These are phyloP conservation scores for Eulacestoma nigropectus DNA, from an alignment of 2,113 vertebrate species.

Conservation along the genomic window DNA sequence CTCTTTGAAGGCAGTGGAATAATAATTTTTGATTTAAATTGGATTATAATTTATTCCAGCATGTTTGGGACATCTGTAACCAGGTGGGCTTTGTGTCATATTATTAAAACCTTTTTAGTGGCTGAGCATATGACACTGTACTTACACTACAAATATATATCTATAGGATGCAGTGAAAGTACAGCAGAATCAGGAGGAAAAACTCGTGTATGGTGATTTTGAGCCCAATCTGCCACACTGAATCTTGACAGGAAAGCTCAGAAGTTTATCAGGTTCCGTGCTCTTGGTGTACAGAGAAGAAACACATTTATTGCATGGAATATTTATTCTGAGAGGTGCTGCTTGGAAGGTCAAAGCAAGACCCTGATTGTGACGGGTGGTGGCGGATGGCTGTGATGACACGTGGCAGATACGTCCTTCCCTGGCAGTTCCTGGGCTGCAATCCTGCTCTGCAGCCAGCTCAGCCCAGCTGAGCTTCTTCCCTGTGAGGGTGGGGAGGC, in stretches of 20 bases:
- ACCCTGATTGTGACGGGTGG: too few relatives aligned
- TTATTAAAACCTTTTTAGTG: not conserved
- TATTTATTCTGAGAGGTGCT: not conserved
- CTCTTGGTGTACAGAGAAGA: not conserved
- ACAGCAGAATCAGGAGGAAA: not conserved
- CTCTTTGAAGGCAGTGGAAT: not conserved
- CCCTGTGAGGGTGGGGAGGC: not conserved
- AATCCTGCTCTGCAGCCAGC: not conserved
- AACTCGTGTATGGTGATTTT: not conserved
- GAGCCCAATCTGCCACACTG: not conserved
- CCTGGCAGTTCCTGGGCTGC: not conserved
- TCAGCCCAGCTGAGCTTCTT: not conserved
- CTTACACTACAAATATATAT: too few relatives aligned
- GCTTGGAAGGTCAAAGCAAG: not conserved
- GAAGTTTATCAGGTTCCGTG: not conserved
- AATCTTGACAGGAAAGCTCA: not conserved
- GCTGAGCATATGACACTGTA: not conserved
- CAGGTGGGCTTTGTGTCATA: not conserved
- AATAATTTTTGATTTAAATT: not conserved
- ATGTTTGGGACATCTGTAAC: not conserved
- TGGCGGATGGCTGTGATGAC: not conserved
- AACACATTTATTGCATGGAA: not conserved
- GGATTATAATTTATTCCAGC: not conserved
- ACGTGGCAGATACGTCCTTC: fast-evolving
- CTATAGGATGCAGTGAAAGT: not conserved